phyloP scores from a whole-genome alignment of 2,113 vertebrate genomes.

The Bothrops jararaca region DNA sequence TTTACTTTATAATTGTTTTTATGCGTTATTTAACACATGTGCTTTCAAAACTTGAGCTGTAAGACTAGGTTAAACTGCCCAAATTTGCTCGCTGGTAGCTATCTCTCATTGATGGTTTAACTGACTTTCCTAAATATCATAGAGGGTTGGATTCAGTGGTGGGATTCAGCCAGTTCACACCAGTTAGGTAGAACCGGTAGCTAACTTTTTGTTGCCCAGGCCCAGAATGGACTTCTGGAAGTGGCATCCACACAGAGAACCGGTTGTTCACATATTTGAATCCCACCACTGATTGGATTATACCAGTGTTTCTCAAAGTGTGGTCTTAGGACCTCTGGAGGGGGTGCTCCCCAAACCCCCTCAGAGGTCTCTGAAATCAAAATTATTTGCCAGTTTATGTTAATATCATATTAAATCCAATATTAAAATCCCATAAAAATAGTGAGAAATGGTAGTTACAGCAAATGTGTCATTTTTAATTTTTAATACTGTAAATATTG shows the following conservation, averaged over 20 bases:
- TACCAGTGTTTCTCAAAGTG: not conserved
- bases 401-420: not conserved
- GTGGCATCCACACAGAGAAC: too few relatives aligned
- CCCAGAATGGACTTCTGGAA: too few relatives aligned
- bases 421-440: not conserved
- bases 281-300: not conserved
- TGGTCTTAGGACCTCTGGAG: not conserved
- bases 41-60: not conserved
- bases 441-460: not conserved
- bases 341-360: not conserved
- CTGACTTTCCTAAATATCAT: not conserved
- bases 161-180: too few relatives aligned
- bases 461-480: not conserved
- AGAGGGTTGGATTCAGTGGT: not conserved
- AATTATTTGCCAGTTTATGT: not conserved
- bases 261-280: too few relatives aligned
- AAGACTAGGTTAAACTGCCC: not conserved
- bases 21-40: not conserved
- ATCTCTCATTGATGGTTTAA: not conserved
- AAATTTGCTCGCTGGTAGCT: not conserved
- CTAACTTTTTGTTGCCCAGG: too few relatives aligned
- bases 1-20: not conserved
- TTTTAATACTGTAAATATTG: not conserved
- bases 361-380: not conserved
- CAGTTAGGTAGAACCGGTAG: too few relatives aligned